Percentiles rank a stretch among this genome's conserved stretches.
Conservation (phyloP, 2,113 vertebrate species). For the Galbula dea region DNA sequence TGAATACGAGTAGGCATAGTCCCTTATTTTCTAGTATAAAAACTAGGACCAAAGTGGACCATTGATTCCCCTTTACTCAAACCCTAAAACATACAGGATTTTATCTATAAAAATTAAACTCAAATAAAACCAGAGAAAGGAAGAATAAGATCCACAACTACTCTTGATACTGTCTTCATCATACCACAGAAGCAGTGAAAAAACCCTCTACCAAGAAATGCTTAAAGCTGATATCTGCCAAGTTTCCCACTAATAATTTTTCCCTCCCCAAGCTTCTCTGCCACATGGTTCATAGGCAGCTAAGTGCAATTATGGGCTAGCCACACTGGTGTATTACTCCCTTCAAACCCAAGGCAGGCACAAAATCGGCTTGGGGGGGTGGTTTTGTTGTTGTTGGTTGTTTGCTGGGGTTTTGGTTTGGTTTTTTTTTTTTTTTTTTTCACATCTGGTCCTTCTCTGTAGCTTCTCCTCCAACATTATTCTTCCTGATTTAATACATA, state of each 20-base stretch:
- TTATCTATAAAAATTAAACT: neutral
- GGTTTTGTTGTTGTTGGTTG: too few relatives aligned
- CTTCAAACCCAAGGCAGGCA: neutral
- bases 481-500: neutral
- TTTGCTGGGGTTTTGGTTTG: too few relatives aligned
- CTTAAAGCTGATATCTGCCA: neutral
- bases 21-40: neutral
- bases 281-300: neutral
- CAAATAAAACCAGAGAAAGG: neutral
- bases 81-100: neutral
- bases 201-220: neutral
- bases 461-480: neutral
- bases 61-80: neutral
- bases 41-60: neutral
- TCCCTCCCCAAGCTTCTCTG: neutral
- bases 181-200: neutral
- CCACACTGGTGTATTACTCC: neutral
- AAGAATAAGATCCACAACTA: neutral
- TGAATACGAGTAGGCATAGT: neutral
- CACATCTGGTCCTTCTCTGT: neutral
- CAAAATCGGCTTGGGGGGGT: neutral
- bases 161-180: neutral
- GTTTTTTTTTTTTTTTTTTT: neutral
- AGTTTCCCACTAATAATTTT: neutral
- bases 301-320: neutral